Conservation (phyloP, 2,113 vertebrate species). For the Corythornis cristatus region DNA sequence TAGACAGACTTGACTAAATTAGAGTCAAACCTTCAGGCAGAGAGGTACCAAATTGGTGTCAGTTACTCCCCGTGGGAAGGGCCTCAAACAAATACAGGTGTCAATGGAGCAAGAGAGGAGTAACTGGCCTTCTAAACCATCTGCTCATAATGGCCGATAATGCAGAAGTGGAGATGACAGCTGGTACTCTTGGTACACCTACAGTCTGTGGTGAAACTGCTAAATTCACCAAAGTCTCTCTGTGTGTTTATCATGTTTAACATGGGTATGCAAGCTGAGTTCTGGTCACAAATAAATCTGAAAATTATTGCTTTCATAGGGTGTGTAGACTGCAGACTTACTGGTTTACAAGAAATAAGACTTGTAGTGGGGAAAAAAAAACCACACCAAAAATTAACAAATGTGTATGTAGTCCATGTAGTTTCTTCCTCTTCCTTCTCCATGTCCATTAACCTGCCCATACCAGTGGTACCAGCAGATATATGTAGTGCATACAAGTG, state of each 20-base stretch:
- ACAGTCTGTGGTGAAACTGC: background rate
- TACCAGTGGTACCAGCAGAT: background rate
- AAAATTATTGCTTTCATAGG: background rate
- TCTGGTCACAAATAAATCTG: background rate
- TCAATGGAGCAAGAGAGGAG: rapidly evolving
- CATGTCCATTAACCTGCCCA: background rate
- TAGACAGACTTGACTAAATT: background rate
- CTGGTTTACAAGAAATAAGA: background rate
- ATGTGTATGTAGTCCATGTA: rapidly evolving
- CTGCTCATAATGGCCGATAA: background rate
- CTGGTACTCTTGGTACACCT: background rate
- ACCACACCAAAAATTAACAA: background rate
- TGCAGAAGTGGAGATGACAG: background rate
- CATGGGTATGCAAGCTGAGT: background rate
- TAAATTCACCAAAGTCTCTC: background rate
- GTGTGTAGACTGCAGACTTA: background rate
- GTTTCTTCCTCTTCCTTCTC: background rate
- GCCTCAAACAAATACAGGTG: background rate
- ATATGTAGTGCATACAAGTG: rapidly evolving
- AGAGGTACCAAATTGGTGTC: background rate
- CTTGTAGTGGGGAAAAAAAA: background rate
- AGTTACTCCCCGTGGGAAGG: background rate
- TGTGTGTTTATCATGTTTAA: too few relatives aligned
- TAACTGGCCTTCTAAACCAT: background rate
- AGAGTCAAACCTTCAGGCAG: background rate